phyloP scores from a whole-genome alignment of 2,888 invertebrate genomes.

The Siphlonurus alternatus region DNA sequence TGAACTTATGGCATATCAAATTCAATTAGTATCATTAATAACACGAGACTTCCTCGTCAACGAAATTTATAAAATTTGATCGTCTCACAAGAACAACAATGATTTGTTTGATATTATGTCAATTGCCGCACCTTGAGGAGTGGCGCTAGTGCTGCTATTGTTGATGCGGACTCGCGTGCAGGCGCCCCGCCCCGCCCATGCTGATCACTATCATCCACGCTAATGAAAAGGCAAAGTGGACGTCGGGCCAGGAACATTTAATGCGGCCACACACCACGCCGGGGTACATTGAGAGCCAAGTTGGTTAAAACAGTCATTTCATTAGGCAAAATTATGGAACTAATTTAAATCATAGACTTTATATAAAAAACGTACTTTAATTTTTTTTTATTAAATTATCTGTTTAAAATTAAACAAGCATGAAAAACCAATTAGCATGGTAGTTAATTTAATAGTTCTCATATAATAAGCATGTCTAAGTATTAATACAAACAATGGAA shows the following conservation, averaged over 20 bases:
- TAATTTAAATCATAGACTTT: neutral
- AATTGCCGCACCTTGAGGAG: neutral
- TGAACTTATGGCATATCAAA: too few species aligned
- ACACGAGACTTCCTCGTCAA: too few species aligned
- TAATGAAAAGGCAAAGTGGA: neutral
- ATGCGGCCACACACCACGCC: neutral
- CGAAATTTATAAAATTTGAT: too few species aligned
- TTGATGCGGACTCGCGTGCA: neutral
- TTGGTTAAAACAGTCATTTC: neutral
- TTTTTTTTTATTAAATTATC: too few species aligned
- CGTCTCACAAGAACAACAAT: too few species aligned
- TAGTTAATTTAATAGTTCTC: neutral
- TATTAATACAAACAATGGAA: neutral
- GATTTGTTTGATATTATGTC: too few species aligned
- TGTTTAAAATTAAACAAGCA: neutral
- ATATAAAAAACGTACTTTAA: neutral
- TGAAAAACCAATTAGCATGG: neutral
- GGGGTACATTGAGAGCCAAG: too few species aligned
- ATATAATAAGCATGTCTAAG: neutral
- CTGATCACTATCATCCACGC: neutral
- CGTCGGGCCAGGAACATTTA: neutral
- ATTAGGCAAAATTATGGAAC: neutral
- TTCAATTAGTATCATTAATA: too few species aligned
- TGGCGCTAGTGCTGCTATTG: neutral
- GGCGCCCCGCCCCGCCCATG: neutral